Evolutionary conservation across 2,797 vertebrate species (phyloP).

Genomic region (Champsocephalus gunnari): DNA sequence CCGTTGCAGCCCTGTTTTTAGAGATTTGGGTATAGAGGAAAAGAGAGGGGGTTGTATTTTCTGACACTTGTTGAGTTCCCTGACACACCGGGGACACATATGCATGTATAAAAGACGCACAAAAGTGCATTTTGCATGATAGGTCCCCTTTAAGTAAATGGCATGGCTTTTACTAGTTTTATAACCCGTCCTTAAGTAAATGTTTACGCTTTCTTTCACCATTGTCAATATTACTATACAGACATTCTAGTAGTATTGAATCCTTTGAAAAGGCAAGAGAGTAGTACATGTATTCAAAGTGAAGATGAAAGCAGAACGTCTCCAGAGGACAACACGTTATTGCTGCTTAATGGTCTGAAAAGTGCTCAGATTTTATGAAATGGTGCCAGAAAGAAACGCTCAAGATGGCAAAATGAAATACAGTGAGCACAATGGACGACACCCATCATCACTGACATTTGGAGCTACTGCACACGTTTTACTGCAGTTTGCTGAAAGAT

Average conservation of each 20-base stretch:
- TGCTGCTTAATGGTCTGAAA: constrained; percentile 3
- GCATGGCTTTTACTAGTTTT: neutral
- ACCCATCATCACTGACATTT: constrained; percentile 5
- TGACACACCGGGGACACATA: no score
- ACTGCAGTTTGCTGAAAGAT: neutral
- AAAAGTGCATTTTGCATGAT: no score
- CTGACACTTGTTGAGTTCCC: no score
- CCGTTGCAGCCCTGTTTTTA: no score
- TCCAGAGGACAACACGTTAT: constrained; percentile 17
- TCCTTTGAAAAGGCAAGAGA: neutral
- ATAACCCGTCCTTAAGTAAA: neutral
- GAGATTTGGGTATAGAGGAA: no score
- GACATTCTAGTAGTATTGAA: no score
- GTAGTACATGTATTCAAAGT: constrained; percentile 8
- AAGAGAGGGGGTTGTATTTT: no score
- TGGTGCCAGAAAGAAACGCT: neutral
- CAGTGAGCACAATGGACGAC: neutral
- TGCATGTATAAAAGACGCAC: no score
- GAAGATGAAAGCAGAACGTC: neutral
- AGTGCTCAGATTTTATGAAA: neutral
- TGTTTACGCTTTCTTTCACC: no score
- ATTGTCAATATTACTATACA: no score
- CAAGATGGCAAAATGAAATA: constrained; percentile 3
- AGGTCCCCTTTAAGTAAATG: no score
- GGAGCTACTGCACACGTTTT: constrained; percentile 17